phyloP scores from a whole-genome alignment of 2,797 vertebrate species.

The Chelmon rostratus region DNA sequence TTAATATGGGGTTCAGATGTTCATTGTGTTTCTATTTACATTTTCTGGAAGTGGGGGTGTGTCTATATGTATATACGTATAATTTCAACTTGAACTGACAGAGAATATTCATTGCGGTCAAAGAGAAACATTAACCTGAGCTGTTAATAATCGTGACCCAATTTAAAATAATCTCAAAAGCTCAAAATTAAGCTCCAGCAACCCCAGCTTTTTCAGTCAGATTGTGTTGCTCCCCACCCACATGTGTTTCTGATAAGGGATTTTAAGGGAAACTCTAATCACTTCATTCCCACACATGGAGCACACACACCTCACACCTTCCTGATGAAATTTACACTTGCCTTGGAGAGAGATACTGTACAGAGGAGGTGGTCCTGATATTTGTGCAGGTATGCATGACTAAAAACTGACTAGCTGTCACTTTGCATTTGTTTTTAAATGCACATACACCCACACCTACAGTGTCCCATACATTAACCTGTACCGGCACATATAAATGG shows the following conservation, averaged over 20 bases:
- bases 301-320: slow-evolving; percentile 26
- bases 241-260: slow-evolving; percentile 12
- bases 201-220: neutral
- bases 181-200: slow-evolving; percentile 12
- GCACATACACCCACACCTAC: neutral
- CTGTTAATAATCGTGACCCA: neutral
- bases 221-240: slow-evolving; percentile 25
- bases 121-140: neutral
- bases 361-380: neutral
- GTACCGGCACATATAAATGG: neutral
- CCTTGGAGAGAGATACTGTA: slow-evolving; percentile 7
- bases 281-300: slow-evolving; percentile 31
- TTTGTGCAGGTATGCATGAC: slow-evolving; percentile 2
- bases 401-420: slow-evolving; percentile 3
- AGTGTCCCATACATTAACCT: neutral
- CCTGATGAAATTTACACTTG: slow-evolving; percentile 28
- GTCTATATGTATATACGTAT: neutral
- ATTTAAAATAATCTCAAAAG: slow-evolving; percentile 2
- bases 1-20: too few species aligned
- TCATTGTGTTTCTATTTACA: too few species aligned
- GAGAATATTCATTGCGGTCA: neutral
- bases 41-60: too few species aligned
- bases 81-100: neutral
- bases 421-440: neutral
- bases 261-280: slow-evolving; percentile 23